These are phyloP conservation scores for Hemicentrotus pulcherrimus DNA, from an alignment of 35 echinoderm and acorn worm species.

Conservation along the genomic window DNA sequence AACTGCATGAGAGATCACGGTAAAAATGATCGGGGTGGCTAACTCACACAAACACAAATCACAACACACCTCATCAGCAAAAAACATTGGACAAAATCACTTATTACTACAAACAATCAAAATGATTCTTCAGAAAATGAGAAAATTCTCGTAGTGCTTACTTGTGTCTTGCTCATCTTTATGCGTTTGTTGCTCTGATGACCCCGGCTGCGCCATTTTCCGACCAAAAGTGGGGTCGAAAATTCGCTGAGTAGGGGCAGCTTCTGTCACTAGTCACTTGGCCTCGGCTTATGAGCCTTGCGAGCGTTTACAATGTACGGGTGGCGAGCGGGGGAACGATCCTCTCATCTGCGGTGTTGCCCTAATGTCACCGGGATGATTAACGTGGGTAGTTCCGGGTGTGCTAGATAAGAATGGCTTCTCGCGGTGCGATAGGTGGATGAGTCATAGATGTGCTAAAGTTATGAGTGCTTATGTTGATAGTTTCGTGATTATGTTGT, in stretches of 20 bases:
- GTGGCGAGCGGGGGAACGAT: not conserved
- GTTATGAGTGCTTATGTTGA: not conserved
- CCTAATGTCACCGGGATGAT: not conserved
- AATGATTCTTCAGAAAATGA: not conserved
- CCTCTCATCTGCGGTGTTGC: not conserved
- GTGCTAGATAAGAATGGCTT: constrained; percentile 34
- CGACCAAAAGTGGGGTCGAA: constrained; percentile 50
- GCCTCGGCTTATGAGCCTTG: constrained; percentile 33
- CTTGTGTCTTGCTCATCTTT: constrained; percentile 34
- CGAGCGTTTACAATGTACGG: not conserved
- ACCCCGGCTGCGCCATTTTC: constrained; percentile 53
- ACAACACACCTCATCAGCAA: constrained; percentile 11
- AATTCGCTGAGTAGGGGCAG: constrained; percentile 25
- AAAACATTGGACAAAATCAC: not conserved
- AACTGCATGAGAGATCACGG: constrained; percentile 53
- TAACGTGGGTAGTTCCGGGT: constrained; percentile 51
- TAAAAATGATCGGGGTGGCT: constrained; percentile 15
- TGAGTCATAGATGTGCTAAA: not conserved
- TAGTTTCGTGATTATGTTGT: too few species aligned
- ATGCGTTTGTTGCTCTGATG: constrained; percentile 32
- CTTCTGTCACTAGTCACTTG: constrained; percentile 15
- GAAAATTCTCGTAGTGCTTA: constrained; percentile 15
- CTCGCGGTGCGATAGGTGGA: not conserved
- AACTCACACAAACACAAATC: constrained; percentile 40
- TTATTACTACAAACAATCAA: not conserved